These are phyloP conservation scores for Penelope pileata DNA, from an alignment of 2,113 vertebrate genomes.

Conservation along the genomic window DNA sequence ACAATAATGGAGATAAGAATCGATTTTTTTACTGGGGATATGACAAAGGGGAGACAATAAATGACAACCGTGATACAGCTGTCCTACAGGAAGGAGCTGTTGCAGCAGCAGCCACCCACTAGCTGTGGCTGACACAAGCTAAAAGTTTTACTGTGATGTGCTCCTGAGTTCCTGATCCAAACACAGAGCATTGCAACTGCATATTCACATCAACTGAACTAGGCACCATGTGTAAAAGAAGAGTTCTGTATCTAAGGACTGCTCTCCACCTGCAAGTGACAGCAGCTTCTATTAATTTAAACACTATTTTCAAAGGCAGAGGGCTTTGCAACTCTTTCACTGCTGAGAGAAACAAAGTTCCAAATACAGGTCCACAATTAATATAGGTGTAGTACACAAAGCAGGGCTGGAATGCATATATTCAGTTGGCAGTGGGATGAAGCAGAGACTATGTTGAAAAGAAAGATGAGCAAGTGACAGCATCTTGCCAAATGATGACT, in stretches of 20 bases:
- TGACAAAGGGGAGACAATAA: conserved; percentile 12
- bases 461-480: neutral
- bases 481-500: neutral
- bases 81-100: neutral
- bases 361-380: neutral
- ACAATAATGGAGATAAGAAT: neutral
- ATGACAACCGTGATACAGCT: neutral
- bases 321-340: neutral
- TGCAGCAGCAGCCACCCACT: neutral
- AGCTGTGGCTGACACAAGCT: neutral
- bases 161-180: neutral
- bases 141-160: neutral
- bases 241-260: neutral
- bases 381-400: neutral
- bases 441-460: neutral
- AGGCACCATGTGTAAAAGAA: neutral
- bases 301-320: neutral
- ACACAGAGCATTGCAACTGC: neutral
- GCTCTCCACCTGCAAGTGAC: neutral
- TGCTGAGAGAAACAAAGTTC: neutral
- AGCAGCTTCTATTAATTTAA: neutral
- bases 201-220: neutral
- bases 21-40: neutral
- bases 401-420: neutral
- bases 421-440: neutral